phyloP scores from a whole-genome alignment of 1,140 invertebrate genomes.

The Zophobas morio region DNA sequence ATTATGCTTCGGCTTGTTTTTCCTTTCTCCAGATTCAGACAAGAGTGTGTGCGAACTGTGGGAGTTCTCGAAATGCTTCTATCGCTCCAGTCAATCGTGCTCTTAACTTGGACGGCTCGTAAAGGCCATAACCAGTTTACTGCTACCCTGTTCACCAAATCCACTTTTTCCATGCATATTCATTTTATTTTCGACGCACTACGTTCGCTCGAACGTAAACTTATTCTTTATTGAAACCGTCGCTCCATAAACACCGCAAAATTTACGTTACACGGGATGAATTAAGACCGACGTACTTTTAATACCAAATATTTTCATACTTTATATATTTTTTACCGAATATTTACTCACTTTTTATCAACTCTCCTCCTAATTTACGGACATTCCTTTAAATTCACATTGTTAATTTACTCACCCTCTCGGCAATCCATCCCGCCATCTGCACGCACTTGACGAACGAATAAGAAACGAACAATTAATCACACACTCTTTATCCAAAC shows the following conservation, averaged over 20 bases:
- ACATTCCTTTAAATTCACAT: too few species aligned
- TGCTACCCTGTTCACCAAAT: slow-evolving; percentile 34
- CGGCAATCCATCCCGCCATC: too few species aligned
- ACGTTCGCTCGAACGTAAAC: slow-evolving; percentile 22
- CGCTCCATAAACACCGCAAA: slow-evolving; percentile 9
- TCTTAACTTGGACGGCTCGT: slow-evolving; percentile 46
- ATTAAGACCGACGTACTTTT: neutral
- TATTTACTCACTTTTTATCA: too few species aligned
- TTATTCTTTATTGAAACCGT: slow-evolving; percentile 19
- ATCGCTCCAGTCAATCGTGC: slow-evolving; percentile 49
- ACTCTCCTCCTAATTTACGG: too few species aligned
- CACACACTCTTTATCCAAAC: too few species aligned
- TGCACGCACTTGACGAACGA: too few species aligned
- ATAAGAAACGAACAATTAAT: too few species aligned
- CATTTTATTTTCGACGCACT: slow-evolving; percentile 25
- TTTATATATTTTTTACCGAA: neutral
- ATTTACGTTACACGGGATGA: neutral
- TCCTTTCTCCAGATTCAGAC: slow-evolving; percentile 48
- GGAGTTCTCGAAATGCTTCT: slow-evolving; percentile 45
- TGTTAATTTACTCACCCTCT: too few species aligned
- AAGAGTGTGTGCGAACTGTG: slow-evolving; percentile 47
- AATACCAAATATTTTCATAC: neutral
- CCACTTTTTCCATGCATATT: slow-evolving; percentile 45
- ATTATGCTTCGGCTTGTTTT: slow-evolving; percentile 53
- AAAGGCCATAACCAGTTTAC: slow-evolving; percentile 48